A percentile compares a stretch with the other conserved stretches of the same genome.
Evolutionary conservation across 92 coral and sea anemone genomes (phyloP).

Genomic region (Virgularia gustaviana): DNA sequence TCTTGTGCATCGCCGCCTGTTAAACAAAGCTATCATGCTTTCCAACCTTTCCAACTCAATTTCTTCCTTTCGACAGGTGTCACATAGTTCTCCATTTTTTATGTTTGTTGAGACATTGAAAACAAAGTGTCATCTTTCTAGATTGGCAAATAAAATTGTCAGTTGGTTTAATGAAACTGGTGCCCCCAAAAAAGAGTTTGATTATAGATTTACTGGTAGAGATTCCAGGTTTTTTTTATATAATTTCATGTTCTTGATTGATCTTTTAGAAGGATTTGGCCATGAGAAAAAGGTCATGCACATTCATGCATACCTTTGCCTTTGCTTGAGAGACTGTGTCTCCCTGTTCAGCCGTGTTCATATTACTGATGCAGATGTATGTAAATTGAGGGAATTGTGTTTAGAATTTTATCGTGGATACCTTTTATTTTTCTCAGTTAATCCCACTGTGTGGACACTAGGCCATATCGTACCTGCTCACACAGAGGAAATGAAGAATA

Average conservation of each 20-base stretch:
- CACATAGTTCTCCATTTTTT: constrained; percentile 4
- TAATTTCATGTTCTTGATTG: constrained; percentile 37
- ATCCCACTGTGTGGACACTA: constrained; percentile 47
- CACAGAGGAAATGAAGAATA: constrained; percentile 41
- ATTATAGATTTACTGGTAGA: too few species aligned
- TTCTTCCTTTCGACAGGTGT: constrained; percentile 1
- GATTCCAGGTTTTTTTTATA: constrained; percentile 27
- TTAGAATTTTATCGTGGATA: constrained; percentile 2
- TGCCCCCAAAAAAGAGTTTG: constrained; percentile 16
- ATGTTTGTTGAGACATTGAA: constrained; percentile 6
- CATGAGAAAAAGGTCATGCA: not conserved
- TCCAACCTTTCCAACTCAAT: constrained; percentile 11
- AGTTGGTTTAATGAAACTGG: constrained; percentile 36
- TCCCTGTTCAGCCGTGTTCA: constrained; percentile 36
- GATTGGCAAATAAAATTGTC: constrained; percentile 22
- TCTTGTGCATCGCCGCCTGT: constrained; percentile 13
- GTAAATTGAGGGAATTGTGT: constrained; percentile 18
- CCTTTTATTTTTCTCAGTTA: constrained; percentile 12
- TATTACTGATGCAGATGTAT: constrained; percentile 35
- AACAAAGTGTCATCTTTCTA: constrained; percentile 1
- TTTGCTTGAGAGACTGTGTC: constrained; percentile 34
- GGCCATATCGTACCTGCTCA: constrained; percentile 50
- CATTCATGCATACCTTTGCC: not conserved
- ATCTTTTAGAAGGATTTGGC: not conserved
- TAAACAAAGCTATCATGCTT: not conserved